Evolutionary conservation across 2,113 vertebrate genomes (phyloP).

Genomic region (Tonatia bakeri): DNA sequence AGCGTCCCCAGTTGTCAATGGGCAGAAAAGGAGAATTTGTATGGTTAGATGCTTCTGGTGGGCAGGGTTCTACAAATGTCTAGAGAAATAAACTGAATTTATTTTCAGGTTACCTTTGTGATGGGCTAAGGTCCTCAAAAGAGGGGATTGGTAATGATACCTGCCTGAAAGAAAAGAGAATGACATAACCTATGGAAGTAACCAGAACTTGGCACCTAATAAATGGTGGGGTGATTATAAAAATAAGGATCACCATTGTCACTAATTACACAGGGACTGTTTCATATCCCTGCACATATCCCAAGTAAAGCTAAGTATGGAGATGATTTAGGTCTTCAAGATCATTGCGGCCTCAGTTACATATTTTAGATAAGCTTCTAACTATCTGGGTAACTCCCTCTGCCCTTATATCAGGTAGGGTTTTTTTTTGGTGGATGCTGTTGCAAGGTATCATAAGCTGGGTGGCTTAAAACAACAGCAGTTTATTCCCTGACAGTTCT

Average conservation of each 20-base stretch:
- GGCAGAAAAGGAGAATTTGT: neutral
- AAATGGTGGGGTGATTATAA: neutral
- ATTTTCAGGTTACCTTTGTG: neutral
- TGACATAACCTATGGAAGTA: neutral
- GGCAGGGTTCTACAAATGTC: neutral
- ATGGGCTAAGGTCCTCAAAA: neutral
- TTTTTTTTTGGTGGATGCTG: neutral
- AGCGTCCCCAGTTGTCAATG: neutral
- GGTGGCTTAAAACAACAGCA: neutral
- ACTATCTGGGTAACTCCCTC: neutral
- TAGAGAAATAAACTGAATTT: neutral
- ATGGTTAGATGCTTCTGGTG: neutral
- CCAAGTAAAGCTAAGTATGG: neutral
- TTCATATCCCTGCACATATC: neutral
- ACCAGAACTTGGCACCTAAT: neutral
- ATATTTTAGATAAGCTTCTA: conserved; percentile 12
- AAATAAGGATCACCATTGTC: neutral
- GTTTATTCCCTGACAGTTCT: neutral
- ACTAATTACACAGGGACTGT: neutral
- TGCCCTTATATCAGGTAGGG: neutral
- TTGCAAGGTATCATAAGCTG: neutral
- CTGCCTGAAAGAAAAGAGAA: neutral
- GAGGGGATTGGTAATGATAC: neutral
- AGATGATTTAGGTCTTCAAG: neutral
- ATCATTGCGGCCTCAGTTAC: neutral